A percentile compares a stretch with the other conserved stretches of the same genome.
Conservation (phyloP, 2,113 vertebrate genomes). For the Erinaceus europaeus region DNA sequence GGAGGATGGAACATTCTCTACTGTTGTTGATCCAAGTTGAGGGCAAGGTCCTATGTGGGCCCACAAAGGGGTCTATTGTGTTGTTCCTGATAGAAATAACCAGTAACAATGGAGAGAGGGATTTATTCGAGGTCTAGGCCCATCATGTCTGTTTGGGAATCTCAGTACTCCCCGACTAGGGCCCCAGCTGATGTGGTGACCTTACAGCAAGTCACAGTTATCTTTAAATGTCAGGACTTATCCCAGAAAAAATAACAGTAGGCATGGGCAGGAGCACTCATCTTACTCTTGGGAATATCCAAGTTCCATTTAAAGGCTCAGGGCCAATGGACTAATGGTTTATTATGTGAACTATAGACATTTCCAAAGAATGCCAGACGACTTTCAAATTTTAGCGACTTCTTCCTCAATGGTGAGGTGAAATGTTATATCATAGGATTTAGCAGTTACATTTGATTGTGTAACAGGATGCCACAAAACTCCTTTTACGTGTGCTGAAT, state of each 20-base stretch:
- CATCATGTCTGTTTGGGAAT: too few relatives aligned
- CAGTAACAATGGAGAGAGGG: too few relatives aligned
- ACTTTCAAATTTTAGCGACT: neutral
- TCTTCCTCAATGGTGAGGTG: neutral
- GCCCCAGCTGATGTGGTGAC: too few relatives aligned
- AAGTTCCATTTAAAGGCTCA: neutral
- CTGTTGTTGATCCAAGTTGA: too few relatives aligned
- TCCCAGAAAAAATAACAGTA: neutral
- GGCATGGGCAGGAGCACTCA: neutral
- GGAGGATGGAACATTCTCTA: too few relatives aligned
- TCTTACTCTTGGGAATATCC: neutral
- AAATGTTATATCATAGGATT: neutral
- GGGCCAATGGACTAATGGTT: neutral
- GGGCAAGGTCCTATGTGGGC: too few relatives aligned
- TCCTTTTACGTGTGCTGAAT: neutral
- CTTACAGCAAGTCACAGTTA: neutral
- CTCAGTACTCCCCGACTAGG: too few relatives aligned
- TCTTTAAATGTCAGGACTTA: constrained; percentile 7
- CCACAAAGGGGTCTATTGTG: too few relatives aligned
- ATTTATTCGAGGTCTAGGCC: too few relatives aligned
- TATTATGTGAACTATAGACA: constrained; percentile 7
- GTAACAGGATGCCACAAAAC: neutral
- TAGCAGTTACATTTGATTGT: neutral
- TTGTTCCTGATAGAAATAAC: too few relatives aligned
- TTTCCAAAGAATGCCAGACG: neutral